Percentiles rank a stretch among this genome's conserved stretches.
Evolutionary conservation across 2,797 vertebrate genomes (phyloP).

Genomic region (Echeneis naucrates): DNA sequence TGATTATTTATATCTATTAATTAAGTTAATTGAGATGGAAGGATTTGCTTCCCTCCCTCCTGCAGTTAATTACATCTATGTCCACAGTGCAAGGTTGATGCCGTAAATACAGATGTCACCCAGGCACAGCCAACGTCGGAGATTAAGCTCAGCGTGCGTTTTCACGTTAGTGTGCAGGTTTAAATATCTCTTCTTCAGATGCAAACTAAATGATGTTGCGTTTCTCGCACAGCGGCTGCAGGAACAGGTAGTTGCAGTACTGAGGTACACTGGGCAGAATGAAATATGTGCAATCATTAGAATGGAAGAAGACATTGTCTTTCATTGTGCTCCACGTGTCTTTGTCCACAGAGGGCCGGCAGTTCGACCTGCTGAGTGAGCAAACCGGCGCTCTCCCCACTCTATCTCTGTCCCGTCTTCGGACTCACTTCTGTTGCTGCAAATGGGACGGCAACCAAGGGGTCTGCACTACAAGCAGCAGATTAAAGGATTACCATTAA

Average conservation of each 20-base stretch:
- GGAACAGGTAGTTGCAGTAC: slow-evolving; percentile 12
- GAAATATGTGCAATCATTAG: slow-evolving; percentile 65
- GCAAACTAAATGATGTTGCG: slow-evolving; percentile 1
- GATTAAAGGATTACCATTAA: slow-evolving; percentile 97
- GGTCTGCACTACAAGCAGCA: slow-evolving; percentile 83
- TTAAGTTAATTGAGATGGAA: slow-evolving; percentile 82
- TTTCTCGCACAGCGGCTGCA: slow-evolving; percentile 22
- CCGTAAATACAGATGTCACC: slow-evolving; percentile 76
- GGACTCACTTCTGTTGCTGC: slow-evolving; percentile 75
- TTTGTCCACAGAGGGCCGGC: slow-evolving; percentile 64
- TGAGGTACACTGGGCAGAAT: slow-evolving; percentile 40
- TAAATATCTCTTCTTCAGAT: slow-evolving; percentile 4
- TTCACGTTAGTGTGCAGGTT: slow-evolving; percentile 31
- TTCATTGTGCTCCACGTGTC: slow-evolving; percentile 61
- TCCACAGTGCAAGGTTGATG: slow-evolving; percentile 47
- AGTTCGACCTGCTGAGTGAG: slow-evolving; percentile 77
- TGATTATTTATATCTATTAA: slow-evolving; percentile 86
- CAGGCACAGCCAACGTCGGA: slow-evolving; percentile 38
- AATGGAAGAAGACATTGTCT: slow-evolving; percentile 67
- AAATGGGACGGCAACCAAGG: slow-evolving; percentile 85
- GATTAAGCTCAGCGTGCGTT: slow-evolving; percentile 47
- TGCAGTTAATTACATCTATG: slow-evolving; percentile 77
- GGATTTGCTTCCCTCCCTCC: slow-evolving; percentile 71
- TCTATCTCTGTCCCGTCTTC: slow-evolving; percentile 70
- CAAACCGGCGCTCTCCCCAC: slow-evolving; percentile 65